These are phyloP conservation scores for Chelidonichthys spinosus DNA, from an alignment of 2,797 vertebrate genomes.

Conservation along the genomic window DNA sequence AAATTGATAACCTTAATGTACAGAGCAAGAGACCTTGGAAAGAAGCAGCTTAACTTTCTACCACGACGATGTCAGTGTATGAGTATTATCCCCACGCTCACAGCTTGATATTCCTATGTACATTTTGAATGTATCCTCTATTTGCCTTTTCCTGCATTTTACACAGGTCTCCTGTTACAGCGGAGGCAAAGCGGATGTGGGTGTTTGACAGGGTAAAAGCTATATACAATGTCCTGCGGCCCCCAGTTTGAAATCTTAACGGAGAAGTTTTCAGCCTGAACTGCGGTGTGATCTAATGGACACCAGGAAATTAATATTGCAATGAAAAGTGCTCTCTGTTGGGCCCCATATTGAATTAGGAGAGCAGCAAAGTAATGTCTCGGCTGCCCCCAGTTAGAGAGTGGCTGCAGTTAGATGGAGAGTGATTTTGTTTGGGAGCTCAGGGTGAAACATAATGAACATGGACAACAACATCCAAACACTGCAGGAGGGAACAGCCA, in stretches of 20 bases:
- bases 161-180: conserved; percentile 65
- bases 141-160: conserved; percentile 48
- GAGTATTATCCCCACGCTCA: conserved; percentile 17
- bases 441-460: conserved; percentile 76
- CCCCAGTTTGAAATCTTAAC: conserved; percentile 40
- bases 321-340: conserved; percentile 70
- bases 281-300: conserved; percentile 69
- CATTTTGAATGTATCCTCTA: conserved; percentile 49
- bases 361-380: conserved; percentile 58
- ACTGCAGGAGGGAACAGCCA: conserved; percentile 61
- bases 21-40: not conserved
- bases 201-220: conserved; percentile 67
- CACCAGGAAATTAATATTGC: conserved; percentile 72
- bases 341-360: conserved; percentile 69
- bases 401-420: conserved; percentile 65
- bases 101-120: conserved; percentile 31
- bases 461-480: conserved; percentile 76
- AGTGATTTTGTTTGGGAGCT: conserved; percentile 64
- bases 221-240: conserved; percentile 46
- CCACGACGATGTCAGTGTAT: not conserved
- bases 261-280: conserved; percentile 59
- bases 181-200: conserved; percentile 66
- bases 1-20: conserved; percentile 10
- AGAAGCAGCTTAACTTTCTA: conserved; percentile 27
- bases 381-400: conserved; percentile 49